Evolutionary conservation across 2,797 vertebrate genomes (phyloP), one percentile per base, ranked within the genome.

Genomic region (Notamacropus eugenii): DNA sequence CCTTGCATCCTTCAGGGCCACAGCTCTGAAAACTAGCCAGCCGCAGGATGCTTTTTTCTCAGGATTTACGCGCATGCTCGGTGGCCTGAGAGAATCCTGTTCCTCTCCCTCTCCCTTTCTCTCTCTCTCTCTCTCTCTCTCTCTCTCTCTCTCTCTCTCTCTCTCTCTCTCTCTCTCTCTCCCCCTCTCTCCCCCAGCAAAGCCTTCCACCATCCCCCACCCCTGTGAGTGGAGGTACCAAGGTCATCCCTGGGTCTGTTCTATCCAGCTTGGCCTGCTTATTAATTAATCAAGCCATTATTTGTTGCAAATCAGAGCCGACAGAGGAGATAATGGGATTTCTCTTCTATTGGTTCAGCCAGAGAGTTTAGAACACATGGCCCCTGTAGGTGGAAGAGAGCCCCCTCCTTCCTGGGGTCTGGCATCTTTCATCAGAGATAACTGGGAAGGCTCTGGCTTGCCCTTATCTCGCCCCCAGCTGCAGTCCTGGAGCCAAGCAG

Each of bases 371-470:
- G 54, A 91, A 91, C 50, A 54, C 90, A 46, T 54, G 6, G n/a
- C 1, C 56, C 87, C 50, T 29, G 91, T 2, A 0, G 56, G 0
- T 31, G 5, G 90, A 54, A 28, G 74, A 82, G 74, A 82, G 74
- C 27, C 28, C 56, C 0, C 0, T 40, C n/a, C 46, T 46, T 10
- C 0, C 0, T 14, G 95, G 91, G 11, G 55, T n/a, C 3, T 0
- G 29, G 56, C 6, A 5, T 27, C 46, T 28, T 52, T 59, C 56
- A 52, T n/a, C 56, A 50, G 55, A 54, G 29, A 31, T 54, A 19
- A 22, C 13, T 3, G 8, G n/a, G 28, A 52, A 55, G 50, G 90
- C 27, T 55, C 90, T 91, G 52, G 16, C 29, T 34, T 19, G 50
- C 90, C 90, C 54, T 91, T 82, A 82, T 52, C 90, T 55, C 12